These are phyloP conservation scores for Dascillus cervinus DNA, from an alignment of 2,888 invertebrate genomes.

Conservation along the genomic window DNA sequence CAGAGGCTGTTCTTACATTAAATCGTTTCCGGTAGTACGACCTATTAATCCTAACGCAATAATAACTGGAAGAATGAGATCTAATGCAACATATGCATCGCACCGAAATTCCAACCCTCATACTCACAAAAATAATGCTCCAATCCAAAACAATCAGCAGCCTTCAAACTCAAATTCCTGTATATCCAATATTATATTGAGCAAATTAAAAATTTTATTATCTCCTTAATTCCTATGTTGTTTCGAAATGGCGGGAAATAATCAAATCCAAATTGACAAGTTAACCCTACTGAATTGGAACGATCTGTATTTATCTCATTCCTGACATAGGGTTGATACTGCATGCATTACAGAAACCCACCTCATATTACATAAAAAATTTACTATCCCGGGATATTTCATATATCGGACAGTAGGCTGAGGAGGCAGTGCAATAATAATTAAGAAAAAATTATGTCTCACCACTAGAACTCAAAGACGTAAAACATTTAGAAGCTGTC, in stretches of 20 bases:
- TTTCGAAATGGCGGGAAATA: slow-evolving; percentile 4
- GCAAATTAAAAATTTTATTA: slow-evolving; percentile 4
- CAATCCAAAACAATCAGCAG: no score
- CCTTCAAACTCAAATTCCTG: no score
- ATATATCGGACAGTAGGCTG: slow-evolving; percentile 1
- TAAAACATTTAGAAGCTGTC: slow-evolving; percentile 1
- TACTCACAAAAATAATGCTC: no score
- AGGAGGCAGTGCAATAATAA: background rate
- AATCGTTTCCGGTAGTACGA: background rate
- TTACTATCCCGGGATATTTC: no score
- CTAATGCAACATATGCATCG: no score
- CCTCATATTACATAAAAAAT: slow-evolving; percentile 2
- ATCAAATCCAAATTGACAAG: background rate
- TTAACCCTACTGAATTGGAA: slow-evolving; percentile 3
- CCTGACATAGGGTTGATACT: slow-evolving; percentile 1
- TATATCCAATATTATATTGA: slow-evolving; percentile 3
- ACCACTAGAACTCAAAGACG: slow-evolving; percentile 1
- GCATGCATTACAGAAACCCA: slow-evolving; percentile 3
- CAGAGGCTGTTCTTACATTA: slow-evolving; percentile 3
- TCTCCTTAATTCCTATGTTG: slow-evolving; percentile 2
- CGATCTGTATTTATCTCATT: slow-evolving; percentile 1
- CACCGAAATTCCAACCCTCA: no score
- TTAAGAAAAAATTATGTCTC: no score
- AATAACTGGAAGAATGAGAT: no score
- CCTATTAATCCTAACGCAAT: no score